Conservation (phyloP, 2,888 invertebrate species). For the Diplazon laetatorius region DNA sequence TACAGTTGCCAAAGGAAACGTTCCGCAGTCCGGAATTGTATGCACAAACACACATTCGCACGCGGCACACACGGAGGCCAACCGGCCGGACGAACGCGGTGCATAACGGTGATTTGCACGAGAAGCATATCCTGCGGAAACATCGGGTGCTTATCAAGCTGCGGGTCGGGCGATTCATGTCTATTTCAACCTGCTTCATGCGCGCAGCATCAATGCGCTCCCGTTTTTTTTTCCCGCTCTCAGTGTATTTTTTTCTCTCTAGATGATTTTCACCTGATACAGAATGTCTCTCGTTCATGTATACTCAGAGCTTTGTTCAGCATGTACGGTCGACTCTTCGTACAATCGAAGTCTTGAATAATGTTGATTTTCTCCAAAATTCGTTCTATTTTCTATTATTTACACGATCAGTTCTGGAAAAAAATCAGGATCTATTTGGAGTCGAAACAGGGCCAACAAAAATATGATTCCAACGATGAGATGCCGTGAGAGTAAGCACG, state of each 20-base stretch:
- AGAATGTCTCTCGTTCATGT: slow-evolving; percentile 34
- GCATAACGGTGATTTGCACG: slow-evolving; percentile 74
- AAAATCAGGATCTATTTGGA: too few species aligned
- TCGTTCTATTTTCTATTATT: too few species aligned
- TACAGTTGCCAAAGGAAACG: slow-evolving; percentile 29
- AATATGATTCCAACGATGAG: too few species aligned
- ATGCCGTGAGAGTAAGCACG: too few species aligned
- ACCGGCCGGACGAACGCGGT: slow-evolving; percentile 63
- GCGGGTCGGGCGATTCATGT: slow-evolving; percentile 66
- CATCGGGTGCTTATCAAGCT: slow-evolving; percentile 73
- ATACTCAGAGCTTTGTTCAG: slow-evolving; percentile 43
- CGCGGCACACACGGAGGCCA: slow-evolving; percentile 5
- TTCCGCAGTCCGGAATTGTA: slow-evolving; percentile 10
- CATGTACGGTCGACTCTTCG: slow-evolving; percentile 23
- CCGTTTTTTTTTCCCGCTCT: slow-evolving; percentile 35
- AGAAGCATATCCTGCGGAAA: slow-evolving; percentile 78
- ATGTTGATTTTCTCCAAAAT: too few species aligned
- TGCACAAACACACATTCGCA: slow-evolving; percentile 10
- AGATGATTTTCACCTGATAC: slow-evolving; percentile 55
- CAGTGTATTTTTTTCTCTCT: slow-evolving; percentile 39
- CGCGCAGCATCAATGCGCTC: slow-evolving; percentile 52
- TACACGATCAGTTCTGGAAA: too few species aligned
- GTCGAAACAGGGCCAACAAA: too few species aligned
- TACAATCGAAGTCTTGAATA: too few species aligned
- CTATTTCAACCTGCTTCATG: slow-evolving; percentile 66